phyloP scores from a whole-genome alignment of 2,113 vertebrate genomes.

The Dendropsophus ebraccatus region DNA sequence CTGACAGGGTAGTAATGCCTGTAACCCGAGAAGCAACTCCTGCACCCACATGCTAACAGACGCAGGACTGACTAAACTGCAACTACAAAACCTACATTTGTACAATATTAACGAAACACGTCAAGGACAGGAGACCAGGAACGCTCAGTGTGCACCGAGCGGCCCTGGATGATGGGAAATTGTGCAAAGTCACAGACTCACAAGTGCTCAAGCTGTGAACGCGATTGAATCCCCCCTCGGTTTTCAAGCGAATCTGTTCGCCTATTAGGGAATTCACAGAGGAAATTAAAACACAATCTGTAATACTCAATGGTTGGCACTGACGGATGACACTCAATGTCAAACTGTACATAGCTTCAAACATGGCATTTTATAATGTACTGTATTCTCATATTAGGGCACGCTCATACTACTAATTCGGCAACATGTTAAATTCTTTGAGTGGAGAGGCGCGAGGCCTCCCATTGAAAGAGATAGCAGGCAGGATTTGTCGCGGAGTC shows the following conservation, averaged over 20 bases:
- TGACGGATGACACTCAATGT: no score
- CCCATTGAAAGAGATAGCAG: no score
- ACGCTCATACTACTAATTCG: no score
- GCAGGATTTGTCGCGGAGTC: no score
- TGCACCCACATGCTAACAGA: not conserved
- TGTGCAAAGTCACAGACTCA: not conserved
- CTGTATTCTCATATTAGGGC: no score
- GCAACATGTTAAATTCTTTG: no score
- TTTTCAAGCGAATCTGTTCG: not conserved
- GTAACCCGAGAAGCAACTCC: not conserved
- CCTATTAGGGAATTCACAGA: not conserved
- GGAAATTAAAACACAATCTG: no score
- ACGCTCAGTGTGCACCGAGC: not conserved
- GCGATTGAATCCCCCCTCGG: not conserved
- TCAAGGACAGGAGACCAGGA: constrained; percentile 39
- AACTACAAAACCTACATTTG: not conserved
- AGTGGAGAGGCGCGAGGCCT: no score
- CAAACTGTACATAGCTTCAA: no score
- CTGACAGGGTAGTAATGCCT: not conserved
- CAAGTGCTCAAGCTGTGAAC: not conserved
- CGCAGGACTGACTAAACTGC: not conserved
- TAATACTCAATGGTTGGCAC: no score
- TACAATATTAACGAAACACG: not conserved
- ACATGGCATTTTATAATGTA: no score
- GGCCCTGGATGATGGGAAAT: constrained; percentile 6